Evolutionary conservation across 1,140 invertebrate genomes (phyloP).

Genomic region (Cyclargus thomasi): DNA sequence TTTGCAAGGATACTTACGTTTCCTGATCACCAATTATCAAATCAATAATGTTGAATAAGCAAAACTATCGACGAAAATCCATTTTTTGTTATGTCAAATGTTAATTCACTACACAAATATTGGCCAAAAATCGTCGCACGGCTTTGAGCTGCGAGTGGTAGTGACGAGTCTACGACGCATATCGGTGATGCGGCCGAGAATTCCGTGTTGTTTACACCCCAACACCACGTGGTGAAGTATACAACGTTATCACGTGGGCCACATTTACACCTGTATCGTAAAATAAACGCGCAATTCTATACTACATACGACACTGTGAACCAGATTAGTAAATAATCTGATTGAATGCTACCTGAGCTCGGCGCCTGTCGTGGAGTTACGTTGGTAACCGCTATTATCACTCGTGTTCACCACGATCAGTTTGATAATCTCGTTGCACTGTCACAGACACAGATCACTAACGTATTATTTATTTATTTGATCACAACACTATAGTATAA

Average conservation of each 20-base stretch:
- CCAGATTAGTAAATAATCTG: slow-evolving; percentile 52
- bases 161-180: slow-evolving; percentile 22
- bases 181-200: slow-evolving; percentile 29
- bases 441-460: slow-evolving; percentile 52
- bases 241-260: slow-evolving; percentile 56
- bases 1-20: no score
- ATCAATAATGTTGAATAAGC: not conserved
- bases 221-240: slow-evolving; percentile 63
- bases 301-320: slow-evolving; percentile 35
- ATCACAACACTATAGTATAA: slow-evolving; percentile 66
- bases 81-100: not conserved
- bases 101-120: not conserved
- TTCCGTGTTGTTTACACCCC: slow-evolving; percentile 64
- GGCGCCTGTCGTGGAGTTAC: slow-evolving; percentile 57
- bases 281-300: slow-evolving; percentile 31
- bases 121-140: not conserved
- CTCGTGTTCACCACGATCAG: slow-evolving; percentile 27
- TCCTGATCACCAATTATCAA: not conserved
- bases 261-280: slow-evolving; percentile 38
- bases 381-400: slow-evolving; percentile 42
- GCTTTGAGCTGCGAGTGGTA: slow-evolving; percentile 5
- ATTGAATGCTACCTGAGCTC: slow-evolving; percentile 69
- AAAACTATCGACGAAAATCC: no score
- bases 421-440: slow-evolving; percentile 30
- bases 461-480: slow-evolving; percentile 42